These are phyloP conservation scores for Luehdorfia chinensis DNA, from an alignment of 1,140 invertebrate species.

Conservation along the genomic window DNA sequence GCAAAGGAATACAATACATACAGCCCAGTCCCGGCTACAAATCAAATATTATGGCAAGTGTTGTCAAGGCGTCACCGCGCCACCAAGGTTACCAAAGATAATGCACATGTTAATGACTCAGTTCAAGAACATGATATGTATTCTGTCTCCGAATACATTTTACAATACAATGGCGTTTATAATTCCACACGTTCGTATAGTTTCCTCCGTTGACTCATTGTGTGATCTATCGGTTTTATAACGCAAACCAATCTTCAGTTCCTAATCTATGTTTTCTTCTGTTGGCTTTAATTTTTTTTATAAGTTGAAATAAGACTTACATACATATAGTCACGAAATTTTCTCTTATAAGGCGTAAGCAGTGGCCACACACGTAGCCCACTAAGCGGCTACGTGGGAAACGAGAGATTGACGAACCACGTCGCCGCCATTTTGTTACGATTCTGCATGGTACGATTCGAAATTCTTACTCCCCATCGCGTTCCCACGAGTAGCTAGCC, in stretches of 20 bases:
- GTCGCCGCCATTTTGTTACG: too few species aligned
- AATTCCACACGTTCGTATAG: constrained; percentile 34
- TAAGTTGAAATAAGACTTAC: too few species aligned
- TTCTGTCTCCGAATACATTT: constrained; percentile 29
- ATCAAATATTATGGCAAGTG: constrained; percentile 13
- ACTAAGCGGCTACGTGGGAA: too few species aligned
- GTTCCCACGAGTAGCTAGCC: too few species aligned
- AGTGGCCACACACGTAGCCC: too few species aligned
- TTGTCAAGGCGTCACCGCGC: constrained; percentile 6
- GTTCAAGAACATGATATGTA: constrained; percentile 33
- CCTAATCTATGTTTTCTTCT: not conserved
- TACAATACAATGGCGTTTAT: constrained; percentile 41
- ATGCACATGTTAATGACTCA: constrained; percentile 37
- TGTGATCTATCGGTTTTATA: constrained; percentile 15
- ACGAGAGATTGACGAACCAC: too few species aligned
- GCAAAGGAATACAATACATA: constrained; percentile 12
- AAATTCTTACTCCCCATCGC: too few species aligned
- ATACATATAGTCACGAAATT: too few species aligned
- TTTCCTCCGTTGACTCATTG: constrained; percentile 46
- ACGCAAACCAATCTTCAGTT: constrained; percentile 19
- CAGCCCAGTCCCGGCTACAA: constrained; percentile 8
- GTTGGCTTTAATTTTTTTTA: too few species aligned
- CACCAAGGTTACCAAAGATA: constrained; percentile 27
- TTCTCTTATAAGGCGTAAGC: too few species aligned
- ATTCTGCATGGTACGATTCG: too few species aligned